Conservation (phyloP, 2,797 vertebrate species). For the Ammospiza maritima region DNA sequence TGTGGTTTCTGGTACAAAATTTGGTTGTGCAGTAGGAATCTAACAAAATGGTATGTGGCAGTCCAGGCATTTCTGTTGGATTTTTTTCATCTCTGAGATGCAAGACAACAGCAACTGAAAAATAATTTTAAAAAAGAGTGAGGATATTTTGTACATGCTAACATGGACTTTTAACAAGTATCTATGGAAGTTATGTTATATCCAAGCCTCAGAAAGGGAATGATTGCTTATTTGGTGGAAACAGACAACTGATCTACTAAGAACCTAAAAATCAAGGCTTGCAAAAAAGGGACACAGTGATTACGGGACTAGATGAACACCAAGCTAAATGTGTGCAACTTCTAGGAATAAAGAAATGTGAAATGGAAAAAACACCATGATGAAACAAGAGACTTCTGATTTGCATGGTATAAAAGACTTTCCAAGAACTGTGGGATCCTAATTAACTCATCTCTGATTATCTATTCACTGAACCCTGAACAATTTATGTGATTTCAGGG, state of each 20-base stretch:
- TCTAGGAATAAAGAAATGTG: background rate
- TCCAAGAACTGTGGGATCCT: background rate
- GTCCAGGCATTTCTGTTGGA: background rate
- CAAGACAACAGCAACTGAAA: background rate
- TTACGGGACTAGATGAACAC: background rate
- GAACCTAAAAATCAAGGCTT: background rate
- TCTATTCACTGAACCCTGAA: background rate
- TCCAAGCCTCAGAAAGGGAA: background rate
- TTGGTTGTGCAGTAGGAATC: background rate
- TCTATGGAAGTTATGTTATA: background rate
- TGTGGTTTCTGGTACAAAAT: background rate
- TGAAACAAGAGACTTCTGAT: background rate
- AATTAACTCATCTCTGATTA: background rate
- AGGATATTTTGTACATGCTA: background rate
- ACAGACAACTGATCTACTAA: background rate
- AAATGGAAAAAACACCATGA: background rate
- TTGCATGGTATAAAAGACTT: background rate
- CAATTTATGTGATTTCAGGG: background rate
- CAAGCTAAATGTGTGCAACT: background rate
- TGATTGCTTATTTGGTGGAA: background rate
- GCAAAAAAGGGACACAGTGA: background rate
- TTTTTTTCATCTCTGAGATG: constrained; percentile 1
- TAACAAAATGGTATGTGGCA: background rate
- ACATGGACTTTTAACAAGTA: background rate
- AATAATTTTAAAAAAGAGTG: background rate